Base-by-base conservation (phyloP, 2,113 vertebrate species). In the Spilogale gracilis region DNA sequence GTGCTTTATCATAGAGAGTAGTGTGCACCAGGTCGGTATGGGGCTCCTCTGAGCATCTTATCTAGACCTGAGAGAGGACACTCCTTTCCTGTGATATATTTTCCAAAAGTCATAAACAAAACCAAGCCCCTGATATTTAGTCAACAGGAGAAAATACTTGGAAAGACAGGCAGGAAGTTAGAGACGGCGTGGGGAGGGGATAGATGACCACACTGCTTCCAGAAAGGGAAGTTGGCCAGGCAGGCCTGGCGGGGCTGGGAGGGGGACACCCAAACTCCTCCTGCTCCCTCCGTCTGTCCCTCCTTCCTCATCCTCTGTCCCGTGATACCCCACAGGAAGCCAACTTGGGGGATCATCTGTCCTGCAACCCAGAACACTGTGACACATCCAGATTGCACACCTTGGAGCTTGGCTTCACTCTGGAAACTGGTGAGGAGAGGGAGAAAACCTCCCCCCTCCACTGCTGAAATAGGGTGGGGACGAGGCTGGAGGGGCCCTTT, bases 51-150 rank as follows among this genome's bases (percentile, higher is more conserved):
- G 9, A 5, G 1, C 13, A 0, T 88, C 98, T 98, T 94, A 95
- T 95, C 94, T 78, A 52, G 18, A 17, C 61, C 91, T 48, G 9
- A 71, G 81, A 82, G 96, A 69, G 63, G 50, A 96, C 43, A 58
- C 67, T 97, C 81, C 96, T 98, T 98, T 98, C 97, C 96, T 96
- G 94, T 45, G 80, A 85, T 95, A 94, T 60, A 97, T 92, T 89
- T 91, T 96, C 73, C 58, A 17, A 90, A 92, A 92, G 61, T 95
- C 80, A 17, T 91, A 96, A 98, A 98, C 96, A 97, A 97, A 86
- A 94, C 30, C 10, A 25, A 92, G 67, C 48, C 92, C 48, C 78
- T 97, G 90, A 16, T 94, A 32, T 17, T 97, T 92, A 32, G 82
- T 95, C 97, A 93, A 82, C 61, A 96, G 65, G 87, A 96, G 89